Conservation (phyloP, 2,888 invertebrate species). For the Nipponacmea schrenckii region DNA sequence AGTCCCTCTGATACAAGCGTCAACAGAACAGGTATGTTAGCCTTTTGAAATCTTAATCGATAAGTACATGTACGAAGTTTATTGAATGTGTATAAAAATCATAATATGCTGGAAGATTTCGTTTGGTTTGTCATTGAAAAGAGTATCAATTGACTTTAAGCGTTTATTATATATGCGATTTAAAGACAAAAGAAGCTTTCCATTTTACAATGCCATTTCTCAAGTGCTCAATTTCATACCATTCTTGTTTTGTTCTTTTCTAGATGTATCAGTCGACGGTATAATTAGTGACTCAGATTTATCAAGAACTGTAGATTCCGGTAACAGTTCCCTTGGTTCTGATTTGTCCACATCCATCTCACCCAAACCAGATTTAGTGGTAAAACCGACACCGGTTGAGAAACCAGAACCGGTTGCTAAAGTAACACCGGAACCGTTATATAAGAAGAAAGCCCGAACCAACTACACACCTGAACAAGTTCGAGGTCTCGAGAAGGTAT, state of each 20-base stretch:
- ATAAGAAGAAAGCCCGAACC: constrained; percentile 43
- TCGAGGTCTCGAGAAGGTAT: constrained; percentile 41
- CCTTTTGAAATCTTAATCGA: too few species aligned
- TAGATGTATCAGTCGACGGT: background rate
- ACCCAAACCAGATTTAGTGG: constrained; percentile 22
- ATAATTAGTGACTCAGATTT: background rate
- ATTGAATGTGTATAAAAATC: too few species aligned
- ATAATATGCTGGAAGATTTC: too few species aligned
- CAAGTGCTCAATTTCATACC: too few species aligned
- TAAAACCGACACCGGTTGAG: constrained; percentile 19
- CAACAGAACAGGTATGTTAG: background rate
- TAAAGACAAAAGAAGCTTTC: too few species aligned
- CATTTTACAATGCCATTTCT: too few species aligned
- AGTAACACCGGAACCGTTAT: constrained; percentile 18
- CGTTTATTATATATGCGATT: too few species aligned
- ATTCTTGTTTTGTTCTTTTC: background rate
- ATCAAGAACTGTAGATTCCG: background rate
- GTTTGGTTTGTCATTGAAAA: too few species aligned
- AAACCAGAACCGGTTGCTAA: constrained; percentile 29
- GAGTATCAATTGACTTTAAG: too few species aligned
- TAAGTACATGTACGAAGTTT: too few species aligned
- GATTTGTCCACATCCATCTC: constrained; percentile 28
- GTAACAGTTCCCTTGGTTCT: constrained; percentile 28
- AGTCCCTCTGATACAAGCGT: background rate
- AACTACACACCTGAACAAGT: constrained; percentile 47